Evolutionary conservation across 2,797 vertebrate genomes (phyloP), one percentile per base, ranked within the genome.

Genomic region (Arnoldichthys spilopterus): DNA sequence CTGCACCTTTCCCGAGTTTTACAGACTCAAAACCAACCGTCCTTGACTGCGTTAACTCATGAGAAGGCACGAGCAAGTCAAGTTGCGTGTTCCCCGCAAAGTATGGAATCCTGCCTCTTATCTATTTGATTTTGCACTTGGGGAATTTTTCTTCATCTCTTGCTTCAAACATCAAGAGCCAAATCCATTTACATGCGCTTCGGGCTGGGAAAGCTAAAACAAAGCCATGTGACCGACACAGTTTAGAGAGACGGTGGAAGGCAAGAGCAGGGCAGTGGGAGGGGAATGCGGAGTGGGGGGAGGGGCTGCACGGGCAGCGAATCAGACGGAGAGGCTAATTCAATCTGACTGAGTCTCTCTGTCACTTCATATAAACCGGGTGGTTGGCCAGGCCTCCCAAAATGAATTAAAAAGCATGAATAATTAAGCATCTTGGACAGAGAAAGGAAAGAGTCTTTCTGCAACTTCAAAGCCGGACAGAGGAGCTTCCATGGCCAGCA

Each of bases 151-250:
- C 89, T 94, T 94, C 91, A 94, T 94, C 90, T 94, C 87, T 88
- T 85, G 89, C 89, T 95, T 96, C 93, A 94, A 95, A 97, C 90
- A 93, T 92, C 89, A 91, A 90, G 87, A 89, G 90, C 86, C 86
- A 90, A 92, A 94, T 94, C 94, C 89, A 96, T 96, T 96, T 96
- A 92, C 91, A 93, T 91, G 90, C 89, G 90, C 92, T 94, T 32
- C 85, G 89, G 92, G 92, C 94, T 90, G 89, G 67, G 83, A 85
- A 89, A 94, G 90, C 89, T 92, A 87, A 95, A 94, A 94, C 91
- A 93, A 92, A 93, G 90, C 85, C 88, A 91, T 80, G 87, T 83
- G 92, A 90, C 86, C 89, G 90, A 83, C 86, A 87, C 88, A 86
- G 78, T 93, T 91, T 81, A 84, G 83, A 89, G 62, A 69, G 77